Base-by-base conservation (phyloP, 2,888 invertebrate species). In the Cephus pulcher region DNA sequence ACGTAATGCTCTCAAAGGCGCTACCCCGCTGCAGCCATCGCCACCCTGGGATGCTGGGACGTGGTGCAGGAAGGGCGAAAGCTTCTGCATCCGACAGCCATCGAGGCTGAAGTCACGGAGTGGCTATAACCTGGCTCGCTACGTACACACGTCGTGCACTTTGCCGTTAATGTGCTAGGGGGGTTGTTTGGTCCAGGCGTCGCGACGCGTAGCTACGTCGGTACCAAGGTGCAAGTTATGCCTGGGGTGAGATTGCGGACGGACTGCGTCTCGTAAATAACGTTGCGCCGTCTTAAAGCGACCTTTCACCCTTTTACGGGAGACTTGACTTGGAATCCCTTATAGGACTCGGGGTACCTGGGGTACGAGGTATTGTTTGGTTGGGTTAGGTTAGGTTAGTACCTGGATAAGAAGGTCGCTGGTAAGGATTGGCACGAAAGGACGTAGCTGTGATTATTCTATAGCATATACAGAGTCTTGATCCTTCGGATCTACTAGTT, bases 21-120 rank as follows among this genome's bases (percentile, higher is more conserved):
- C 69, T n/a, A 34, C 56, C 75, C 33, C n/a, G 32, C 30, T 23
- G n/a, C 69, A 33, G 35, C 34, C n/a, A 34, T 34, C 12, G 12
- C 6, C 75, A 69, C 78, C 34, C 69, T 75, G 73, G 73, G 76
- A 78, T 76, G 80, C 76, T 73, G 75, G 75, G 69, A 76, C 79
- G 76, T 32, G 78, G 75, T 77, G 79, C 76, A 75, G 34, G 4
- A n/a, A 30, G 34, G 74, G 23, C 30, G 37, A 34, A 77, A 33
- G 75, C 73, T 35, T 23, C 69, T 68, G 37, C 77, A 71, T 78
- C 75, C 76, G 77, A 80, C 79, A 77, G 81, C 79, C 78, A 79
- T 83, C 83, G 82, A 79, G 76, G 81, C 76, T 82, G 76, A 81
- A 87, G 86, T 88, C 87, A 88, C 88, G 88, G 84, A 87, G 80